These are phyloP conservation scores for Gopherus flavomarginatus DNA, from an alignment of 2,113 vertebrate species.

Conservation along the genomic window DNA sequence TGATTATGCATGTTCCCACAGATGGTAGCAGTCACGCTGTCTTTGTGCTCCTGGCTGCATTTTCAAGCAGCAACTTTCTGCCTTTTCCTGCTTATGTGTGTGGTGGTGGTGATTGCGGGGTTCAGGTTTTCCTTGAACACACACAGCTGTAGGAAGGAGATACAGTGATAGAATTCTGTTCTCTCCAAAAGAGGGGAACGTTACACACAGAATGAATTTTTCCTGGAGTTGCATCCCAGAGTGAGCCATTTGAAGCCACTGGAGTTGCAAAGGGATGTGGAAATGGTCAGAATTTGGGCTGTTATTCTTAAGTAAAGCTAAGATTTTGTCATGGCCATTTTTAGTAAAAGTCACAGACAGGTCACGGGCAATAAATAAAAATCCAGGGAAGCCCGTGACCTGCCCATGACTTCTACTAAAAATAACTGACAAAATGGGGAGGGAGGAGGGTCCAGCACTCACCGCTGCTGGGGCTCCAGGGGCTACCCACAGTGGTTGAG, in stretches of 20 bases:
- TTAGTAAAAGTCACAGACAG: too few relatives aligned
- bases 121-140: neutral
- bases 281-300: neutral
- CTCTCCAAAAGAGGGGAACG: neutral
- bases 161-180: neutral
- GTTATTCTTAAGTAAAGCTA: neutral
- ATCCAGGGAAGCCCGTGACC: too few relatives aligned
- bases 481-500: too few relatives aligned
- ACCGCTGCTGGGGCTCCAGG: too few relatives aligned
- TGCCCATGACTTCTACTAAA: too few relatives aligned
- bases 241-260: neutral
- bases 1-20: neutral
- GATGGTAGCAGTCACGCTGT: neutral
- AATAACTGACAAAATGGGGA: too few relatives aligned
- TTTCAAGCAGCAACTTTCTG: neutral
- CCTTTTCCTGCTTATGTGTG: neutral
- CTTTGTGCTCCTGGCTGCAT: neutral
- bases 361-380: too few relatives aligned
- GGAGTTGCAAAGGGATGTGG: neutral
- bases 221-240: neutral
- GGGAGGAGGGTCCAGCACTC: too few relatives aligned
- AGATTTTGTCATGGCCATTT: too few relatives aligned
- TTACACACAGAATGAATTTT: neutral
- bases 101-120: too few relatives aligned
- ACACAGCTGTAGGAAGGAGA: neutral